Conservation (phyloP, 2,888 invertebrate species). For the Pinctada fucata region DNA sequence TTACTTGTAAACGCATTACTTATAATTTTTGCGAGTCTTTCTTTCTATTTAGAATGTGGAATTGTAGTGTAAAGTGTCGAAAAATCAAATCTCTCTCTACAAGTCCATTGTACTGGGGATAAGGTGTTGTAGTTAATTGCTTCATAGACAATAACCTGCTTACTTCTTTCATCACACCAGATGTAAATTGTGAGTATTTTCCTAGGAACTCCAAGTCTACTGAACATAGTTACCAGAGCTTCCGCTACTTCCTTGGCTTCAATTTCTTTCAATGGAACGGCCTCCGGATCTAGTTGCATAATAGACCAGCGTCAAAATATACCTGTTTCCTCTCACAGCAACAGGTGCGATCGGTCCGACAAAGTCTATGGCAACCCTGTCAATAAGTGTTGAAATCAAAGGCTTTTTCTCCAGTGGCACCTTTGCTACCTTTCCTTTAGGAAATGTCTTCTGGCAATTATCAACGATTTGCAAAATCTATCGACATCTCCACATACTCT, state of each 20-base stretch:
- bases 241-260: conserved; percentile 50
- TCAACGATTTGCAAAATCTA: conserved; percentile 34
- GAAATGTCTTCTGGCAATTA: conserved; percentile 22
- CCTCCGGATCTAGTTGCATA: conserved; percentile 53
- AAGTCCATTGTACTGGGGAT: conserved; percentile 44
- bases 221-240: conserved; percentile 45
- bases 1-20: too few species aligned
- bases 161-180: conserved; percentile 34
- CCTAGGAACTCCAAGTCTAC: conserved; percentile 40
- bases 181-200: conserved; percentile 46
- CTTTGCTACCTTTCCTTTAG: conserved; percentile 15
- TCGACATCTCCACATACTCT: conserved; percentile 10
- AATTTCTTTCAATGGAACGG: conserved; percentile 42
- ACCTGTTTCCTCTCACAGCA: conserved; percentile 44
- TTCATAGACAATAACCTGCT: conserved; percentile 32
- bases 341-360: conserved; percentile 46
- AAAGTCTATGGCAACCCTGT: conserved; percentile 32
- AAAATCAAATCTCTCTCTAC: too few species aligned
- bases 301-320: conserved; percentile 47
- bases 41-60: too few species aligned
- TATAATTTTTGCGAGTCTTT: too few species aligned
- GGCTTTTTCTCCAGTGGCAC: conserved; percentile 29
- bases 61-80: too few species aligned
- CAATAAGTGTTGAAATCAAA: background rate
- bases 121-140: conserved; percentile 38